phyloP scores from a whole-genome alignment of 2,113 vertebrate species.

The Ardeotis arabs region DNA sequence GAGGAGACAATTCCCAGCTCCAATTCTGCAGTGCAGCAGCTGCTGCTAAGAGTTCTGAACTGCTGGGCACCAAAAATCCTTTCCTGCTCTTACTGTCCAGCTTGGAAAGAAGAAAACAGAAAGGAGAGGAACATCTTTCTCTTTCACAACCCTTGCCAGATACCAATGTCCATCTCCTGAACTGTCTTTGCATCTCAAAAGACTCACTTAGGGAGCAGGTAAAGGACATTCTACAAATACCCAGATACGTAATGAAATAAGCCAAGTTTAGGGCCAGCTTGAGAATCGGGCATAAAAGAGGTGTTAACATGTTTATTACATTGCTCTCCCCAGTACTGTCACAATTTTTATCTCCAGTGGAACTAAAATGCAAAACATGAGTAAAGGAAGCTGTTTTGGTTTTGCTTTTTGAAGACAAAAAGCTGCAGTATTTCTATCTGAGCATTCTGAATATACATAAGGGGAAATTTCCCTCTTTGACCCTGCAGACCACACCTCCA shows the following conservation, averaged over 20 bases:
- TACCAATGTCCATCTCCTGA: not conserved
- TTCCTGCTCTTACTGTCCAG: not conserved
- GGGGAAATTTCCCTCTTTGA: not conserved
- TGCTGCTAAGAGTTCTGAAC: not conserved
- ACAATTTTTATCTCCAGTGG: not conserved
- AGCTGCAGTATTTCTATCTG: not conserved
- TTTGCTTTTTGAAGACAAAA: not conserved
- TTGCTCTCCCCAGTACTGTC: not conserved
- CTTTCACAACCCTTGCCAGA: not conserved
- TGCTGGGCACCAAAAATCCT: not conserved
- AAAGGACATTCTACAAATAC: not conserved
- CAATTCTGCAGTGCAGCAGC: slow-evolving; percentile 64
- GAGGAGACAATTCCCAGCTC: slow-evolving; percentile 43
- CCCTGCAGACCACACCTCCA: not conserved
- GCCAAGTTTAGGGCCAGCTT: not conserved
- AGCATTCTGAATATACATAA: not conserved
- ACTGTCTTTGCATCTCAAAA: not conserved
- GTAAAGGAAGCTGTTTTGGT: not conserved
- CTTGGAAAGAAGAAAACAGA: not conserved
- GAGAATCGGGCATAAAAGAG: not conserved
- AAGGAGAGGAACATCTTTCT: not conserved
- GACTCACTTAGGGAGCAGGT: not conserved
- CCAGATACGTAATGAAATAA: not conserved
- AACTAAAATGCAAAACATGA: not conserved
- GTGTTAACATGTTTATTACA: not conserved